Evolutionary conservation across 2,888 invertebrate species (phyloP), one percentile per base, ranked within the genome.

Genomic region (Eremobia ochroleuca): DNA sequence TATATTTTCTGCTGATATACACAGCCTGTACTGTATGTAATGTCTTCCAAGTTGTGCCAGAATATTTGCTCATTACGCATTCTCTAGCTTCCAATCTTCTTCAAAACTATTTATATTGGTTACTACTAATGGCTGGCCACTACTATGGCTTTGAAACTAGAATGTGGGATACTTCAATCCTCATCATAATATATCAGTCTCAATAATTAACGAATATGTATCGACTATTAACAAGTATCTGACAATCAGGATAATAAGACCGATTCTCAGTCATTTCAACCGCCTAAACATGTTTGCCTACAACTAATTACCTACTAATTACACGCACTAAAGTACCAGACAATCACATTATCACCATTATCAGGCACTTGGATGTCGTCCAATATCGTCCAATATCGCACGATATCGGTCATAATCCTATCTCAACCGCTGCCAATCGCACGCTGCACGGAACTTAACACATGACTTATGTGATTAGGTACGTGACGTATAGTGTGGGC

Each of bases 331-430:
- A 40, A 66, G 46, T n/a, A 71, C 34, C 18, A 31, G 31, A 25
- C 69, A n/a, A 21, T 34, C 13, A 61, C 49, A 74, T 49, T 65
- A 75, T 58, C 25, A 75, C 28, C 70, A 75, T 70, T 59, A 70
- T 72, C 52, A 69, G n/a, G 25, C 55, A 46, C 73, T 84, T 85
- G 85, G 87, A 81, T 61, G 75, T 65, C 13, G 43, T 87, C 85
- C 85, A 85, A 85, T 40, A 65, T 58, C 34, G 49, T 18, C 21
- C 78, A 37, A 40, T 49, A 61, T 78, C 61, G 61, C 28, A 11
- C n/a, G 37, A 49, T 64, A 82, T 55, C 55, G 77, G 58, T n/a
- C 61, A 55, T 83, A 83, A 74, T 75, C 74, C 81, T 58, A 68
- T 84, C 71, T 79, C 69, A 28, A 21, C 28, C 31, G 46, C 81